Percentiles rank a stretch among this genome's conserved stretches.
Evolutionary conservation across 2,797 vertebrate species (phyloP).

Genomic region (Chaenodraco wilsoni): DNA sequence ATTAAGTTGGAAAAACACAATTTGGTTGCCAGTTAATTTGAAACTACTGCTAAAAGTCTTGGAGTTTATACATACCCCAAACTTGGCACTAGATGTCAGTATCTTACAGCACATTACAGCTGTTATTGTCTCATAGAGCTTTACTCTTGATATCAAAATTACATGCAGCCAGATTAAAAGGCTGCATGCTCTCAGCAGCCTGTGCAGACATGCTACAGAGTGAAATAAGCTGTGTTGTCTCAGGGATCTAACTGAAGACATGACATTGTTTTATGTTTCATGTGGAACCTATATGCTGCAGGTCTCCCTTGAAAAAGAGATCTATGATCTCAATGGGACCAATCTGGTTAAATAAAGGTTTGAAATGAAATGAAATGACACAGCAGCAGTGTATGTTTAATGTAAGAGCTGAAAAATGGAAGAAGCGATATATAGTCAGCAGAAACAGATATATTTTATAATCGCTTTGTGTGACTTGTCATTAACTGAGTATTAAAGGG

Average conservation of each 20-base stretch:
- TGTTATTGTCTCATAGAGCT: background rate
- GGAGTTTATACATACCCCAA: background rate
- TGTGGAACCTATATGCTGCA: too few relatives aligned
- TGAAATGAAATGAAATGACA: too few relatives aligned
- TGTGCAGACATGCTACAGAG: background rate
- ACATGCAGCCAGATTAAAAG: conserved; percentile 10
- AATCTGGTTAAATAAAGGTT: too few relatives aligned
- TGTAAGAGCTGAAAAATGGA: conserved; percentile 27
- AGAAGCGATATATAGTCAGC: background rate
- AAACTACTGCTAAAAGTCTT: background rate
- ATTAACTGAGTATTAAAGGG: background rate
- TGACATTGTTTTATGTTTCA: too few relatives aligned
- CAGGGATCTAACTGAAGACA: conserved; percentile 50
- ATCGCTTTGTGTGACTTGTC: background rate
- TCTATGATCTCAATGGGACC: too few relatives aligned
- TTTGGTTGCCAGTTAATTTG: background rate
- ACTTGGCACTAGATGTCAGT: conserved; percentile 63
- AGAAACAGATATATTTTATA: conserved; percentile 10
- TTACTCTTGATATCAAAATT: conserved; percentile 23
- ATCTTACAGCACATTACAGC: conserved; percentile 3
- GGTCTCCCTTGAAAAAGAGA: too few relatives aligned
- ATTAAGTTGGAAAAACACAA: background rate
- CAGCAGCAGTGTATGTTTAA: conserved; percentile 34
- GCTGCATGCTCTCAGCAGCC: background rate
- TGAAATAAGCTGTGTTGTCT: conserved; percentile 4